Base-by-base conservation (phyloP, 2,113 vertebrate species). In the Psittacara wagleri region DNA sequence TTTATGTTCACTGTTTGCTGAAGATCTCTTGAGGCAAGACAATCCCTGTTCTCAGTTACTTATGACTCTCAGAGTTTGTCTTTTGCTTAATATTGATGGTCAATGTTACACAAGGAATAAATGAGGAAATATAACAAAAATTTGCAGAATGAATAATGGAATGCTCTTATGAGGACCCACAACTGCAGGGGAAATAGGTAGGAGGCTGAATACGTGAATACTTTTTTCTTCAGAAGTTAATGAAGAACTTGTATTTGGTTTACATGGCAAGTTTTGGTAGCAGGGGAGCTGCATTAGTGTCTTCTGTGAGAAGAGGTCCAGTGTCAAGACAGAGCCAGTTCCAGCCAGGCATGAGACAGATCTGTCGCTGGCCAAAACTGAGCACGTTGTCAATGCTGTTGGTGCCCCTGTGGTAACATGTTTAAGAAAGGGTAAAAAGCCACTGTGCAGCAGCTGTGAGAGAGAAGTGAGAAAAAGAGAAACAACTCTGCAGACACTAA, bases 311-410 rank as follows among this genome's bases (percentile, higher is more conserved):
- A 84, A 27, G n/a, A 43, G 24, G 22, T 29, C 16, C 6, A 5
- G 1, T n/a, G 14, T 37, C 0, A 1, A 1, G 62, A 70, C n/a
- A 69, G n/a, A 43, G 19, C 25, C 25, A 9, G 18, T 48, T 70
- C 15, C 43, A 64, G n/a, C 6, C 22, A 52, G 22, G 17, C 46
- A 9, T 37, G 14, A 11, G 44, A 13, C 11, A 31, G n/a, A 86
- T 35, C 20, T n/a, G 19, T 39, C 1, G 1, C 19, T 63, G 29
- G 86, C 9, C 28, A 61, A n/a, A 48, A 31, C 25, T 37, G 57
- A 86, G 24, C 49, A n/a, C 2, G 3, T 25, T 11, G 18, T 14
- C 0, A 2, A 17, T 52, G 28, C 24, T 69, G 35, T 15, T 52
- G 33, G 22, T 75, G 6, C 33, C 15, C 52, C 28, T 80, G 18